A percentile compares a stretch with the other conserved stretches of the same genome.
phyloP scores from a whole-genome alignment of 2,888 invertebrate genomes.

The Malacosoma neustria region DNA sequence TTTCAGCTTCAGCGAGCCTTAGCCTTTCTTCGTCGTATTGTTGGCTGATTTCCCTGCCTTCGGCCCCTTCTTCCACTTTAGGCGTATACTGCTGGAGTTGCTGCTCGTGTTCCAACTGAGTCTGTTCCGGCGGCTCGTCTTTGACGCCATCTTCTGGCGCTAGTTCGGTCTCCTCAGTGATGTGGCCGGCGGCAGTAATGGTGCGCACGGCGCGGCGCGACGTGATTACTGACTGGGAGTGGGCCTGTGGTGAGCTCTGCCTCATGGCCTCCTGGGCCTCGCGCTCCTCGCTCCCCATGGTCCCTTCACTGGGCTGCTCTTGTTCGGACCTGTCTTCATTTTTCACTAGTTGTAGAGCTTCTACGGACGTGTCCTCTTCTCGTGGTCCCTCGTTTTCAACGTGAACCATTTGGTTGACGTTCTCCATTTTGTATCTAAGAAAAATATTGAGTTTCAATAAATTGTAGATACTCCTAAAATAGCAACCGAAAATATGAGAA shows the following conservation, averaged over 20 bases:
- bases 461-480: not conserved
- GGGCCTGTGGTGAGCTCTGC: slow-evolving; percentile 32
- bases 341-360: slow-evolving; percentile 61
- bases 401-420: slow-evolving; percentile 28
- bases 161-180: slow-evolving; percentile 41
- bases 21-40: slow-evolving; percentile 52
- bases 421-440: slow-evolving; percentile 33
- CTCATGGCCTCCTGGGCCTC: slow-evolving; percentile 7
- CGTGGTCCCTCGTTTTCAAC: slow-evolving; percentile 25
- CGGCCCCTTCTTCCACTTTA: slow-evolving; percentile 30
- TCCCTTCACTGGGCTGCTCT: slow-evolving; percentile 10
- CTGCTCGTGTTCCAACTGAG: slow-evolving; percentile 27
- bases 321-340: slow-evolving; percentile 40
- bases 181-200: slow-evolving; percentile 77
- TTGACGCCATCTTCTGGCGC: slow-evolving; percentile 47
- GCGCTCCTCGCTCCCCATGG: slow-evolving; percentile 4
- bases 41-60: slow-evolving; percentile 24
- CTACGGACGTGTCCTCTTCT: slow-evolving; percentile 25
- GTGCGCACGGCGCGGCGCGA: slow-evolving; percentile 72
- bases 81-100: slow-evolving; percentile 35
- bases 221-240: slow-evolving; percentile 70
- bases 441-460: no score
- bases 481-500: not conserved
- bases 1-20: slow-evolving; percentile 45
- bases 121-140: slow-evolving; percentile 49